These are phyloP conservation scores for Listrodromus nycthemerus DNA, from an alignment of 2,888 invertebrate species.

Conservation along the genomic window DNA sequence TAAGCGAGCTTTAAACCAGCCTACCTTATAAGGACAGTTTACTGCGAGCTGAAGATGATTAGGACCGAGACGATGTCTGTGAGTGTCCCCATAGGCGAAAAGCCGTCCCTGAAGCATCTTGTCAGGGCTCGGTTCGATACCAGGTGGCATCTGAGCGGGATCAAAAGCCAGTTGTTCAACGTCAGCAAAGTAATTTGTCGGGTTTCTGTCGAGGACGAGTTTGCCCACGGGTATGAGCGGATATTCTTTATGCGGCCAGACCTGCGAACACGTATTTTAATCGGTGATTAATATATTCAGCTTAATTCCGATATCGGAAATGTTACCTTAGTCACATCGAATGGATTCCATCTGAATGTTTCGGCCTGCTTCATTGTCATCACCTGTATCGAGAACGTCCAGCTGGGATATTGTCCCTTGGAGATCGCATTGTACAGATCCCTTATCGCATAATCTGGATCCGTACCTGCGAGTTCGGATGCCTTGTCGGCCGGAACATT, in stretches of 20 bases:
- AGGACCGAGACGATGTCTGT: slow-evolving; percentile 95
- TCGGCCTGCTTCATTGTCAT: slow-evolving; percentile 96
- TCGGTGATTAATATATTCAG: slow-evolving; percentile 1
- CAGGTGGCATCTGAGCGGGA: slow-evolving; percentile 95
- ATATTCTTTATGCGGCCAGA: slow-evolving; percentile 95
- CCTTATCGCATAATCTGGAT: slow-evolving; percentile 95
- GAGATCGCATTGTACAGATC: slow-evolving; percentile 96
- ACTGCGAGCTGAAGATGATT: slow-evolving; percentile 97
- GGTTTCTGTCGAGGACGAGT: slow-evolving; percentile 94
- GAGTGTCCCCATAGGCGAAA: slow-evolving; percentile 96
- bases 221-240: slow-evolving; percentile 96
- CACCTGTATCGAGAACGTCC: slow-evolving; percentile 93
- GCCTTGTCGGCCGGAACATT: slow-evolving; percentile 91
- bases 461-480: slow-evolving; percentile 89
- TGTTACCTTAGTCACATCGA: slow-evolving; percentile 94
- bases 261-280: slow-evolving; percentile 79
- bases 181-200: slow-evolving; percentile 96
- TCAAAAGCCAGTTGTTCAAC: slow-evolving; percentile 97
- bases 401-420: slow-evolving; percentile 90
- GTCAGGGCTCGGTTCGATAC: slow-evolving; percentile 97
- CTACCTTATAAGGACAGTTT: slow-evolving; percentile 93
- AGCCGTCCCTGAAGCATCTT: slow-evolving; percentile 96
- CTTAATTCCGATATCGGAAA: not conserved
- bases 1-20: slow-evolving; percentile 12
- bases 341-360: slow-evolving; percentile 93